A percentile compares a stretch with the other conserved stretches of the same genome.
Conservation (phyloP, 2,888 invertebrate genomes). For the Sepioteuthis lessoniana region DNA sequence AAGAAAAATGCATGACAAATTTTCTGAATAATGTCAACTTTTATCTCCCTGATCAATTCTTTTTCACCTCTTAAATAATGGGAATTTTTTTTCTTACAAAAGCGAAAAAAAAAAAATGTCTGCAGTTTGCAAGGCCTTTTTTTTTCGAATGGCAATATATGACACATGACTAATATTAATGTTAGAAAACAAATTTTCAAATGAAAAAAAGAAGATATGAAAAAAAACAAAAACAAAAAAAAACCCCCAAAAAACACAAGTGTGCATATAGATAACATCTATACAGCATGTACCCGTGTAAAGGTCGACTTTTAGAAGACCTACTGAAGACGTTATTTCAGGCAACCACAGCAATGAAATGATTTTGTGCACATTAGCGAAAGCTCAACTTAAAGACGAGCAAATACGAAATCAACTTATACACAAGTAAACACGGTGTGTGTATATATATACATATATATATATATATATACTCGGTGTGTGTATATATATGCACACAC, state of each 20-base stretch:
- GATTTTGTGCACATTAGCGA: background rate
- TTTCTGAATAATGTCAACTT: background rate
- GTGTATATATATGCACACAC: no score
- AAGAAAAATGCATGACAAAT: background rate
- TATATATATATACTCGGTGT: no score
- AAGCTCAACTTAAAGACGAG: no score
- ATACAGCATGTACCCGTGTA: no score
- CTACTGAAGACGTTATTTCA: background rate
- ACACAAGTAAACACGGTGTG: no score
- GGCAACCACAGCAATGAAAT: no score
- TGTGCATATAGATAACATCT: no score
- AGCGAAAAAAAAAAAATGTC: background rate
- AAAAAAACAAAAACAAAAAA: no score
- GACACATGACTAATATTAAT: background rate
- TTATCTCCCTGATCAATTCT: background rate
- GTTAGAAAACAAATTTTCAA: background rate
- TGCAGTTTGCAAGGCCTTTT: background rate
- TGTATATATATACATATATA: no score
- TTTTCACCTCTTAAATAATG: background rate
- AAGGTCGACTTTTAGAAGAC: background rate
- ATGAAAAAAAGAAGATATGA: background rate
- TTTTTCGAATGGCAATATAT: background rate
- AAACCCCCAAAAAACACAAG: no score
- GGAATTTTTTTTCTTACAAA: no score
- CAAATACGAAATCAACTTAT: no score